Evolutionary conservation across 2,797 vertebrate species (phyloP), one percentile per base, ranked within the genome.

Genomic region (Sylvia borin): DNA sequence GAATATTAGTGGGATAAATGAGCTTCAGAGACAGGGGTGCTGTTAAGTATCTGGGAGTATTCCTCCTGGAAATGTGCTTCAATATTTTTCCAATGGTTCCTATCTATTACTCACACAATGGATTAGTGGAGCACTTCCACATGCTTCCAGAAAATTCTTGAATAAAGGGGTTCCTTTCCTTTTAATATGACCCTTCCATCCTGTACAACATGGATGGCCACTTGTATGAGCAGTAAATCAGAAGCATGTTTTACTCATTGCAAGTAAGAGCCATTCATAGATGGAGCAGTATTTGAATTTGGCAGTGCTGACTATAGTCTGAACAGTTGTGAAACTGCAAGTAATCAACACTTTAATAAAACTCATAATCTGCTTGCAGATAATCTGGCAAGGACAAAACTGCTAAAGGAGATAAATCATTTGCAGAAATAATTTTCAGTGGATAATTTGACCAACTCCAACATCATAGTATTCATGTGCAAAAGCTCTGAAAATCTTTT

Each of bases 291-390:
- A 27, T 93, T 88, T 88, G 66, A 78, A 86, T 95, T 84, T 94
- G 92, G 77, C 76, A 79, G 67, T 36, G 8, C 48, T 38, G 51
- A 45, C 82, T 86, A 10, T 12, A 57, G 88, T 91, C 72, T 75
- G 92, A 95, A 84, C 92, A 81, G 91, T 94, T 88, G 79, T 9
- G 47, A 93, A 96, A 96, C 87, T 91, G 95, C 76, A 90, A 95
- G 95, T 83, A 96, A 96, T 96, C 93, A 96, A 91, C 75, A 55
- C 72, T 93, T 92, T 91, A 92, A 91, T 95, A 96, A 90, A 94
- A 76, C 79, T 64, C 89, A 79, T 80, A 78, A 93, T 90, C 85
- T 84, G 82, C 76, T 84, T 85, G 85, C 73, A 95, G 79, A 96
- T 91, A 92, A 70, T 75, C 73, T 93, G 94, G 85, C 93, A 88